Base-by-base conservation (phyloP, 1,140 invertebrate genomes). In the Drosophila triauraria region DNA sequence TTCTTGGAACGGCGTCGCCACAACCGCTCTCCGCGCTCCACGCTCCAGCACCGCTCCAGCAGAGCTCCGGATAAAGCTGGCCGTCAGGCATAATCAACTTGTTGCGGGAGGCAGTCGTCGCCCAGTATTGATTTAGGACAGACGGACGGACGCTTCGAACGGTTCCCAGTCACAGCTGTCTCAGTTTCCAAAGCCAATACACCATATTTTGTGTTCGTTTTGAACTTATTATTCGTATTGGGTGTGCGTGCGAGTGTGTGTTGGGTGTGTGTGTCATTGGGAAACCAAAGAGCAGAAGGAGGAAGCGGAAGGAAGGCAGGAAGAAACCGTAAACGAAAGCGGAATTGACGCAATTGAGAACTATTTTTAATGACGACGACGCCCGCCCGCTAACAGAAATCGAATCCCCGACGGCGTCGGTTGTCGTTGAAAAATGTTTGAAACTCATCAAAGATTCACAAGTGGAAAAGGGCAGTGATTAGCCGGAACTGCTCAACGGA, bases 391-490 rank as follows among this genome's bases (percentile, higher is more conserved):
- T 38, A 23, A 1, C 32, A 56, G 53, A 61, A 61, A 51, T 20
- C 58, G 42, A 61, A 62, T 40, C 35, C 53, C 35, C 53, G 35
- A 40, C 20, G 53, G 51, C 32, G 15, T 23, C 12, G 51, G 53
- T 38, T 57, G 59, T 50, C 53, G 69, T 76, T 68, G 50, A 77
- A 80, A 83, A 88, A 88, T 88, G 86, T 85, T 79, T 54, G 80
- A 78, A 90, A 85, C 85, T 78, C 78, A 85, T 90, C 53, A 90
- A 82, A 75, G 75, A 90, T 90, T 90, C 38, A 84, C 59, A 68
- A 80, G 76, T 51, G 59, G 57, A 69, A 78, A 25, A 30, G 46
- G 53, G 57, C 57, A 72, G 53, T 56, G 44, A 65, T 35, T 65
- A 25, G 7, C 40, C 25, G 40, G 47, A 50, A 43, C 53, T 54